Evolutionary conservation across 2,797 vertebrate genomes (phyloP).

Genomic region (Galaxias olidus): DNA sequence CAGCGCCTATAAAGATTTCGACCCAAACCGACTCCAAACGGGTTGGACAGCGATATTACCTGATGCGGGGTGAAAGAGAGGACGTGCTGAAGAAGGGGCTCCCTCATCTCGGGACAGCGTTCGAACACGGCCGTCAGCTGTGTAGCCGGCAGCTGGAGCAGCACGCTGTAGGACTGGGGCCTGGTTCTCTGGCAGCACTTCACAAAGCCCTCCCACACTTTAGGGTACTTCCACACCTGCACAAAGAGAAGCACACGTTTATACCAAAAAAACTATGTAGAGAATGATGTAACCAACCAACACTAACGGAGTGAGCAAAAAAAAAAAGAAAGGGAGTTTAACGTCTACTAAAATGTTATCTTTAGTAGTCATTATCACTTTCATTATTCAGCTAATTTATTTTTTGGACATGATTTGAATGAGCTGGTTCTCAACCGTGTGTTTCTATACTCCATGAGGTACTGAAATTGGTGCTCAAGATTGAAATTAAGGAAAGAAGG

Average conservation of each 20-base stretch:
- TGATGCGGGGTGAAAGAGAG: conserved; percentile 89
- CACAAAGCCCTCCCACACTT: conserved; percentile 96
- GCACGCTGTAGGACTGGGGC: conserved; percentile 91
- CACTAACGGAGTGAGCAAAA: background rate
- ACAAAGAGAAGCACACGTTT: background rate
- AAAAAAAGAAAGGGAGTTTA: too few relatives aligned
- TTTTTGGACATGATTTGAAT: too few relatives aligned
- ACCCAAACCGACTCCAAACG: background rate
- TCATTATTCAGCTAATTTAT: too few relatives aligned
- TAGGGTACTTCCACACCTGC: conserved; percentile 96
- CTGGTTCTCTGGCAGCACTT: conserved; percentile 95
- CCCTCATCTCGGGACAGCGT: conserved; percentile 89
- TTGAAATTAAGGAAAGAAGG: too few relatives aligned
- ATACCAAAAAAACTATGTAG: background rate
- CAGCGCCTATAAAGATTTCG: background rate
- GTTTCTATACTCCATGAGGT: too few relatives aligned
- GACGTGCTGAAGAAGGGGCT: conserved; percentile 88
- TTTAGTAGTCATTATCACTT: too few relatives aligned
- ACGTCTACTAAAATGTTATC: too few relatives aligned
- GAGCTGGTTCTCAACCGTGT: too few relatives aligned
- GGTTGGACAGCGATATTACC: conserved; percentile 55
- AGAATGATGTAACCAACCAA: background rate
- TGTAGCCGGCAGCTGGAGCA: conserved; percentile 86
- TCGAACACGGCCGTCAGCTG: conserved; percentile 88
- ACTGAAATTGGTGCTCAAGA: too few relatives aligned